phyloP scores from a whole-genome alignment of 2,113 vertebrate genomes.

The Monarcha castaneiventris region DNA sequence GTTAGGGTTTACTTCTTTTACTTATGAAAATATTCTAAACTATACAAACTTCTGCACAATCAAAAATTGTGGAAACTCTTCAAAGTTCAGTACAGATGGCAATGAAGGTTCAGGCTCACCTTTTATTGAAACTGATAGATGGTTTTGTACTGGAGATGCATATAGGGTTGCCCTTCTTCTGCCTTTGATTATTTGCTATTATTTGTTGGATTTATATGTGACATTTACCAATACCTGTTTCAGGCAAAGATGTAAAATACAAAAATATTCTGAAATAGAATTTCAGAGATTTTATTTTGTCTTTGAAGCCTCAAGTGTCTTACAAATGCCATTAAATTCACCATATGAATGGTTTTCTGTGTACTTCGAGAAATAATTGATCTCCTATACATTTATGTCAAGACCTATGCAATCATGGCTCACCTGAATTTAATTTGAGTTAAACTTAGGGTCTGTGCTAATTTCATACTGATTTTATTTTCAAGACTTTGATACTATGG shows the following conservation, averaged over 20 bases:
- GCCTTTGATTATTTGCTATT: not conserved
- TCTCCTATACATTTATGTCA: not conserved
- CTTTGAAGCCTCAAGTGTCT: not conserved
- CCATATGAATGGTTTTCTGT: not conserved
- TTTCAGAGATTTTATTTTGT: not conserved
- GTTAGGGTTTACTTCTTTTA: not conserved
- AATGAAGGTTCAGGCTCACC: fast-evolving
- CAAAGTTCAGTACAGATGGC: not conserved
- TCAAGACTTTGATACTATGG: not conserved
- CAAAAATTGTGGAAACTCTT: not conserved
- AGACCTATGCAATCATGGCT: not conserved
- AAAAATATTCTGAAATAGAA: not conserved
- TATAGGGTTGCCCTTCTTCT: not conserved
- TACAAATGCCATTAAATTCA: not conserved
- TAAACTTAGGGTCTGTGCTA: not conserved
- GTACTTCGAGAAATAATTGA: not conserved
- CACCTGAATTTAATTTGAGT: not conserved
- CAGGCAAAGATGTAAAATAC: not conserved
- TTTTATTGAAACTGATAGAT: not conserved
- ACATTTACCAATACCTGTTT: not conserved
- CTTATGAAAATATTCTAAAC: not conserved
- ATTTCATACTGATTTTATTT: not conserved
- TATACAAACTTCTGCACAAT: not conserved
- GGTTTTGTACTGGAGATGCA: not conserved
- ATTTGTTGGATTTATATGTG: not conserved